Evolutionary conservation across 2,113 vertebrate species (phyloP).

Genomic region (Nesogale talazaci): DNA sequence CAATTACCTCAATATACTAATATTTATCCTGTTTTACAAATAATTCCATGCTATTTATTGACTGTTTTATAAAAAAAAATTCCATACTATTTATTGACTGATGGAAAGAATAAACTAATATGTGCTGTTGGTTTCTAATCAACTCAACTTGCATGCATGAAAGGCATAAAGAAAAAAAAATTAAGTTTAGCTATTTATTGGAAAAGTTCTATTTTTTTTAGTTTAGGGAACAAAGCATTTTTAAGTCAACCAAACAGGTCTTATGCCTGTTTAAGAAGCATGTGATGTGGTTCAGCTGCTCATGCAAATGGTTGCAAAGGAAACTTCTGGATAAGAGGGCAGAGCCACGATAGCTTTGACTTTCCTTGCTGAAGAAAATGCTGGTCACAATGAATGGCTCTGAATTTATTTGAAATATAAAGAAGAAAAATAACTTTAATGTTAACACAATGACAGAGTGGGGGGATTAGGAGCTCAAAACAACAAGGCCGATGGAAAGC

Average conservation of each 20-base stretch:
- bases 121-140: not conserved
- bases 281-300: not conserved
- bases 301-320: too few relatives aligned
- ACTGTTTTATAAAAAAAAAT: not conserved
- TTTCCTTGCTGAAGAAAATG: not conserved
- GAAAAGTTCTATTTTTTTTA: not conserved
- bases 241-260: not conserved
- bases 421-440: not conserved
- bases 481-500: not conserved
- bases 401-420: not conserved
- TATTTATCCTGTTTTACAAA: not conserved
- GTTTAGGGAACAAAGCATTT: not conserved
- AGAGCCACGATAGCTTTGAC: not conserved
- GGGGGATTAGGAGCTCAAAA: not conserved
- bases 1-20: not conserved
- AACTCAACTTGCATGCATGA: not conserved
- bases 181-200: too few relatives aligned
- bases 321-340: too few relatives aligned
- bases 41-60: not conserved
- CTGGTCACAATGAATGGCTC: not conserved
- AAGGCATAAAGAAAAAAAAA: not conserved
- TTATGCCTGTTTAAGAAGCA: not conserved
- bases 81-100: not conserved
- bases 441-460: not conserved
- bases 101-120: not conserved